These are phyloP conservation scores for Vespertilio murinus DNA, from an alignment of 2,797 vertebrate genomes.

Conservation along the genomic window DNA sequence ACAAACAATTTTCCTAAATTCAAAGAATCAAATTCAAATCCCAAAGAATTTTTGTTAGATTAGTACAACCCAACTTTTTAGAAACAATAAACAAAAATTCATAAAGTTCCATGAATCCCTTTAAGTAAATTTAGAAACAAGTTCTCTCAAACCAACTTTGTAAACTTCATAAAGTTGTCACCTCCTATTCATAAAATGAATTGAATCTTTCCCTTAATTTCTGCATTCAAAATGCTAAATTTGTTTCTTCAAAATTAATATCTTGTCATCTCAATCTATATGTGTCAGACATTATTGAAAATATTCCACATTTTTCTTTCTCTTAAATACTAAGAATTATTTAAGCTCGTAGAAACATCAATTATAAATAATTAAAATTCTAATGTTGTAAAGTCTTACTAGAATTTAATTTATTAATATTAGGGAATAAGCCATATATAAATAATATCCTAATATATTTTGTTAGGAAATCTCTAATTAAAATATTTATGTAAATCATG, in stretches of 20 bases:
- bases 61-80: conserved; percentile 15
- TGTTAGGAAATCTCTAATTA: background rate
- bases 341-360: conserved; percentile 8
- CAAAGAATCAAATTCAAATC: conserved; percentile 13
- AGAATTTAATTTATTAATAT: background rate
- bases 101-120: background rate
- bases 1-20: conserved; percentile 37
- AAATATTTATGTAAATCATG: background rate
- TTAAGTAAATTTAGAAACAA: conserved; percentile 58
- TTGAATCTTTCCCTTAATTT: conserved; percentile 44
- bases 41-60: background rate
- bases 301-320: background rate
- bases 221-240: conserved; percentile 12
- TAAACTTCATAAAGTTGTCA: conserved; percentile 22
- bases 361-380: conserved; percentile 28
- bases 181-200: conserved; percentile 32
- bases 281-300: background rate
- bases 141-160: conserved; percentile 38
- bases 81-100: conserved; percentile 31
- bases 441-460: background rate
- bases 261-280: background rate
- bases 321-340: conserved; percentile 36
- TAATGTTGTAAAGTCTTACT: background rate
- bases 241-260: conserved; percentile 57
- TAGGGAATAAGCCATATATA: background rate